These are phyloP conservation scores for Lipophrys pholis DNA, from an alignment of 2,113 vertebrate genomes.

Conservation along the genomic window DNA sequence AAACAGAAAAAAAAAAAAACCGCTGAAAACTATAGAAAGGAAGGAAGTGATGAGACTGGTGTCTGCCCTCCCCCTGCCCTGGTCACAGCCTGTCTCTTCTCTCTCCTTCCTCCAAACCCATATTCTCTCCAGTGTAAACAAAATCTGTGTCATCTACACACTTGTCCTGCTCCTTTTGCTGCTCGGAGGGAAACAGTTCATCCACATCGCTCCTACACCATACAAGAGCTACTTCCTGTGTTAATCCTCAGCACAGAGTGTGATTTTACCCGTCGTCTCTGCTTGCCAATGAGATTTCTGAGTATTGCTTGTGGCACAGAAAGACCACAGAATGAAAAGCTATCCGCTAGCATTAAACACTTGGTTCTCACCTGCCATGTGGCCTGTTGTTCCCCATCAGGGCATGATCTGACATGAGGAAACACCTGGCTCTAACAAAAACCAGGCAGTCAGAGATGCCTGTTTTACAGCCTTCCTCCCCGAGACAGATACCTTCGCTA, in stretches of 20 bases:
- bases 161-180: slow-evolving; percentile 60
- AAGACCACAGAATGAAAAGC: slow-evolving; percentile 43
- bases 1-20: slow-evolving; percentile 16
- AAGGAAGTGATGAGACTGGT: slow-evolving; percentile 83
- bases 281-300: slow-evolving; percentile 27
- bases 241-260: slow-evolving; percentile 52
- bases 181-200: slow-evolving; percentile 50
- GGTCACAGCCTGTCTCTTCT: slow-evolving; percentile 50
- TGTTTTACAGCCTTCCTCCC: slow-evolving; percentile 50
- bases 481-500: slow-evolving; percentile 40
- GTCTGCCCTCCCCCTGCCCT: slow-evolving; percentile 61
- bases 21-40: slow-evolving; percentile 66
- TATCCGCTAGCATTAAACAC: slow-evolving; percentile 48
- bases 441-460: slow-evolving; percentile 51
- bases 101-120: slow-evolving; percentile 60
- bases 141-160: slow-evolving; percentile 71
- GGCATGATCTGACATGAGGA: slow-evolving; percentile 79
- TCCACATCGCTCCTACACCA: slow-evolving; percentile 46
- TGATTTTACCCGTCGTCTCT: slow-evolving; percentile 23
- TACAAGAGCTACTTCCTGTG: slow-evolving; percentile 64
- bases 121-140: slow-evolving; percentile 79
- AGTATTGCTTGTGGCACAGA: slow-evolving; percentile 39
- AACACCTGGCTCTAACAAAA: slow-evolving; percentile 74
- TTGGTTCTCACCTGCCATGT: slow-evolving; percentile 67
- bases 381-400: slow-evolving; percentile 69